These are phyloP conservation scores for Tetramorium parvispinum DNA, from an alignment of 1,140 invertebrate species.

Conservation along the genomic window DNA sequence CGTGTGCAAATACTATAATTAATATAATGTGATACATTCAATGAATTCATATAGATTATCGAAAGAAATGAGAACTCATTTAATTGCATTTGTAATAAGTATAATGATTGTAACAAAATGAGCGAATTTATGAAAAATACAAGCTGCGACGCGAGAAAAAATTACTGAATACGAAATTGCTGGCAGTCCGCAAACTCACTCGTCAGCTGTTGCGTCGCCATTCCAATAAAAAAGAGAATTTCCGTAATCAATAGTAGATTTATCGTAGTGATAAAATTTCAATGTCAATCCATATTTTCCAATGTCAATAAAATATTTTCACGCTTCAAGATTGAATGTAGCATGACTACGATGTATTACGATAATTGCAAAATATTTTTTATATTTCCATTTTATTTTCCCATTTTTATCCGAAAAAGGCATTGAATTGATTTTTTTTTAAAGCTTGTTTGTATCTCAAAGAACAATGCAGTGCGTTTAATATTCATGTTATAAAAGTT, in stretches of 20 bases:
- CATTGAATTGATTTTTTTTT: background rate
- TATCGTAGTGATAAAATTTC: background rate
- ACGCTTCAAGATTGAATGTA: background rate
- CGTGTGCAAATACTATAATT: background rate
- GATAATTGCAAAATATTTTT: background rate
- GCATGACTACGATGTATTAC: background rate
- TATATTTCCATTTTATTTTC: background rate
- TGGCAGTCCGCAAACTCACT: background rate
- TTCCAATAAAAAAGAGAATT: slow-evolving; percentile 31
- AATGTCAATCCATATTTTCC: background rate
- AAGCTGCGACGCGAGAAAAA: background rate
- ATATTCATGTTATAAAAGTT: background rate
- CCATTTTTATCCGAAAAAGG: background rate
- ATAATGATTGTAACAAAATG: background rate
- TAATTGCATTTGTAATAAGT: background rate
- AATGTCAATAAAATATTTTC: background rate
- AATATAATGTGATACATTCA: background rate
- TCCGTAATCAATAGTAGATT: slow-evolving; percentile 7
- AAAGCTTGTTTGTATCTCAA: too few species aligned
- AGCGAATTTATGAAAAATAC: background rate
- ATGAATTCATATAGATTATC: background rate
- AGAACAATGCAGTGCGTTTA: background rate
- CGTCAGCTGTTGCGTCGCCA: background rate
- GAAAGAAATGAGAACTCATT: background rate
- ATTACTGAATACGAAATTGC: slow-evolving; percentile 2